A percentile compares a stretch with the other conserved stretches of the same genome.
Evolutionary conservation across 1,140 invertebrate genomes (phyloP).

Genomic region (Conus ventricosus): DNA sequence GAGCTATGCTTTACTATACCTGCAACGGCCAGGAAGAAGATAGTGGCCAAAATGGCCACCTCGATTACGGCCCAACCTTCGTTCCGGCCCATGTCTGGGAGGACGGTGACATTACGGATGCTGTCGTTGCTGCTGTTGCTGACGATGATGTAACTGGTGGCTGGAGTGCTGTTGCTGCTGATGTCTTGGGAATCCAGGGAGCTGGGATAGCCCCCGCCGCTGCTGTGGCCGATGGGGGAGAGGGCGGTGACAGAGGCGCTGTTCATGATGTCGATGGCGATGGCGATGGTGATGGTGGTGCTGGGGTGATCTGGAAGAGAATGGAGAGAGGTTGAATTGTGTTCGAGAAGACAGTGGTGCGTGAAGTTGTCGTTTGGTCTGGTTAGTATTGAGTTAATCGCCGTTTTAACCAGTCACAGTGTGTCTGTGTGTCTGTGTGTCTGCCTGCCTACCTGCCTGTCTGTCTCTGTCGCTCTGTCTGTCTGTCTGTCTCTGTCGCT

Average conservation of each 20-base stretch:
- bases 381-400: not conserved
- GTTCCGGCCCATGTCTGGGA: constrained; percentile 14
- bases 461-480: too few relatives aligned
- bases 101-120: not conserved
- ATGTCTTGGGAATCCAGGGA: not conserved
- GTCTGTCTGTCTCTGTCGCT: too few relatives aligned
- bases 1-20: constrained; percentile 67
- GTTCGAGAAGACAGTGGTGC: not conserved
- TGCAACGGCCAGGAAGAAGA: constrained; percentile 81
- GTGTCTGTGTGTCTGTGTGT: too few relatives aligned
- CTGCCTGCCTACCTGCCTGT: too few relatives aligned
- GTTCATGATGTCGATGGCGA: too few relatives aligned
- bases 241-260: not conserved
- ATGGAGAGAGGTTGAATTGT: not conserved
- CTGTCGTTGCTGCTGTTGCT: constrained; percentile 3
- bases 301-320: not conserved
- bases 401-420: not conserved
- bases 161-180: not conserved
- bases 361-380: not conserved
- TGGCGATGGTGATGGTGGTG: not conserved
- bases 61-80: constrained; percentile 45
- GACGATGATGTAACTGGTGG: not conserved
- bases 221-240: not conserved
- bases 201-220: not conserved
- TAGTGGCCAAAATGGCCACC: constrained; percentile 79